Conservation (phyloP, 2,888 invertebrate species). For the Temnothorax rugatulus region DNA sequence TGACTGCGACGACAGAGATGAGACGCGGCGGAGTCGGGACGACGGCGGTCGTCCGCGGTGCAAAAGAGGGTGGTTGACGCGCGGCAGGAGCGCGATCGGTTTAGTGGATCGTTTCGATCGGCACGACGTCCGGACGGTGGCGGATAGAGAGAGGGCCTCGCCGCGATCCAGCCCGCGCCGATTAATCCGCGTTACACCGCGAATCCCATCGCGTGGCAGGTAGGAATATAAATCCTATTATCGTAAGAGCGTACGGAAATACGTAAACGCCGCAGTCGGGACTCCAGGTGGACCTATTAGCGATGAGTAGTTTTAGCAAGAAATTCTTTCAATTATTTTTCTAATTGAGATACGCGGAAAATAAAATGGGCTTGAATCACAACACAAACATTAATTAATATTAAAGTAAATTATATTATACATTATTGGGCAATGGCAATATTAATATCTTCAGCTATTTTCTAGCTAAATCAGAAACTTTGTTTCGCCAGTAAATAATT, state of each 20-base stretch:
- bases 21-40: conserved; percentile 64
- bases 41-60: conserved; percentile 55
- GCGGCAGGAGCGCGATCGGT: conserved; percentile 72
- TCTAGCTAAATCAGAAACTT: neutral
- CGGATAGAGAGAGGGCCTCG: conserved; percentile 58
- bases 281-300: conserved; percentile 64
- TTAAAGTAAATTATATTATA: neutral
- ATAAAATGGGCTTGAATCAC: neutral
- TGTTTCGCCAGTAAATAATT: too few relatives aligned
- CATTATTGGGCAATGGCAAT: neutral
- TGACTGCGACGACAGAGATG: conserved; percentile 77
- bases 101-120: conserved; percentile 76
- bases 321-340: conserved; percentile 32
- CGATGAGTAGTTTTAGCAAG: neutral
- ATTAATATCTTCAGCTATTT: neutral
- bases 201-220: conserved; percentile 74
- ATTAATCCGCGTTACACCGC: conserved; percentile 74
- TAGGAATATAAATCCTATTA: conserved; percentile 73
- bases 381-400: neutral
- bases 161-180: conserved; percentile 73
- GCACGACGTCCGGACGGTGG: conserved; percentile 72
- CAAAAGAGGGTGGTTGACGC: conserved; percentile 68
- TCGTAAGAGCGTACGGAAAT: conserved; percentile 67
- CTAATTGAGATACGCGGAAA: neutral
- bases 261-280: conserved; percentile 45